These are phyloP conservation scores for Chelonus insularis DNA, from an alignment of 1,140 invertebrate species.

Conservation along the genomic window DNA sequence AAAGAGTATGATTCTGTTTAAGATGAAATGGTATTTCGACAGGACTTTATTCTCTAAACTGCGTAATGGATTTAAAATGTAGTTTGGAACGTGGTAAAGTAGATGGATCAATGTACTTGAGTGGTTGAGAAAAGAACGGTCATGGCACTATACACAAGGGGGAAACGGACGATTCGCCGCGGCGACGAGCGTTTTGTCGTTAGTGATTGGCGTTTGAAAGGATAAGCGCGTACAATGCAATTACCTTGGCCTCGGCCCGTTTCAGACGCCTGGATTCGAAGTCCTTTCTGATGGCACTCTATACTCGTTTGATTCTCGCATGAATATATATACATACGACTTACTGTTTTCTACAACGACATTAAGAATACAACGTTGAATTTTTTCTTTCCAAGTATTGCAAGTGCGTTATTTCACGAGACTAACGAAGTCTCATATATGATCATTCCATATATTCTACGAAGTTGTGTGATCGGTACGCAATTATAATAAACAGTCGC, in stretches of 20 bases:
- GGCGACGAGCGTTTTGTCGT: slow-evolving; percentile 60
- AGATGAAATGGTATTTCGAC: no score
- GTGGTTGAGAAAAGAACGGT: neutral
- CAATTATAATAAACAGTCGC: no score
- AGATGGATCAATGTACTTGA: neutral
- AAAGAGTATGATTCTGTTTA: no score
- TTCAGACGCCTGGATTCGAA: slow-evolving; percentile 16
- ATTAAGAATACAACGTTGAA: no score
- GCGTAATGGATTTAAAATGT: neutral
- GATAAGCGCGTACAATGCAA: slow-evolving; percentile 60
- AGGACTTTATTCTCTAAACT: neutral
- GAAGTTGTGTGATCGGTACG: no score
- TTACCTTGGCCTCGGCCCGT: slow-evolving; percentile 53
- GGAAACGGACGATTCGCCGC: slow-evolving; percentile 26
- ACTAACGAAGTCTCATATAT: no score
- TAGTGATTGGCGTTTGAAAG: slow-evolving; percentile 60
- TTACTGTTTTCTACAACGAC: no score
- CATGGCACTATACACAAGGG: slow-evolving; percentile 7
- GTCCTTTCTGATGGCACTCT: no score
- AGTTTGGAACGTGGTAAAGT: neutral
- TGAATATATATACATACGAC: no score
- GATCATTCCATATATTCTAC: no score
- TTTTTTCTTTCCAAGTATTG: no score
- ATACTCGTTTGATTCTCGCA: neutral
- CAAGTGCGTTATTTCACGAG: no score